Evolutionary conservation across 2,113 vertebrate species (phyloP), one percentile per base, ranked within the genome.

Genomic region (Benitochromis conjunctus): DNA sequence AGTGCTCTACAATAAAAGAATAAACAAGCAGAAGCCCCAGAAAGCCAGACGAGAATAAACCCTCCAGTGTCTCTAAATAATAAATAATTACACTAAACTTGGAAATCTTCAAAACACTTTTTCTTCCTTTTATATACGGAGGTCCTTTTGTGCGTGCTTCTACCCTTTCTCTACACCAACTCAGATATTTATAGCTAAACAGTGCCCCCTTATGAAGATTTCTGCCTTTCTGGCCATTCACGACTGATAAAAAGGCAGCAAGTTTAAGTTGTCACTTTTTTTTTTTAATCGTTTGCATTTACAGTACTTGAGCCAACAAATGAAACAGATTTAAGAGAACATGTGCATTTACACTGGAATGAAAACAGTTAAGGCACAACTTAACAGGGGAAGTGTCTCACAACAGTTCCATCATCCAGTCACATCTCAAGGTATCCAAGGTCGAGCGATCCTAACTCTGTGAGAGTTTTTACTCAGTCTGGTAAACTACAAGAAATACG

Each of bases 351-450:
- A 91, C 74, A 92, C 12, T 6, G 46, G 16, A 62, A 18, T 3
- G 41, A 85, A 84, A 89, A 92, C 85, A 86, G 85, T 82, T 91
- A 93, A 94, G 92, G 93, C 94, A 94, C 90, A 93, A 62, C 34
- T 46, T 64, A 26, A 79, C 58, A 43, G 43, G 41, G 57, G 69
- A 89, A 87, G 91, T 76, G 78, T 82, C 85, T 80, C 77, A 62
- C 24, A 74, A 51, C 53, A 56, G 29, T 53, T 81, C 66, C 24
- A 85, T 57, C 21, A 79, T 87, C 55, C 8, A 26, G 41, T 90
- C 78, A 83, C 18, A 46, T 36, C 13, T 56, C 9, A 21, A 31
- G 26, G 11, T 29, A 24, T 58, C 21, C 9, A 9, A 38, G 4
- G 51, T 7, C n/a, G 24, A 11, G 78, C 19, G 24, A 81, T 66